A percentile compares a stretch with the other conserved stretches of the same genome.
Conservation (phyloP, 2,888 invertebrate genomes). For the Hybos culiciformis region DNA sequence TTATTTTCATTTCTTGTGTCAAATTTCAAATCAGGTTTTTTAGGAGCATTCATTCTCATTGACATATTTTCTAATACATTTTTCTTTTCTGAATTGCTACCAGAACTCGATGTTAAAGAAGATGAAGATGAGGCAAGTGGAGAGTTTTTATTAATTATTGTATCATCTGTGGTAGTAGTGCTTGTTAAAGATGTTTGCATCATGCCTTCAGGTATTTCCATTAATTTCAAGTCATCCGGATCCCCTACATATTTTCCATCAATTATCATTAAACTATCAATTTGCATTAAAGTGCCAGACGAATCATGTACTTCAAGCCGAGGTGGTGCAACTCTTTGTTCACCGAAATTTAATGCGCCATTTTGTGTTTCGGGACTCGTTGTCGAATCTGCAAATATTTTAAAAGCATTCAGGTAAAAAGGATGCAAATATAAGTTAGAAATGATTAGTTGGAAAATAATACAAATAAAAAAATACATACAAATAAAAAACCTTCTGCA, state of each 20-base stretch:
- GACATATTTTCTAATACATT: conserved; percentile 3
- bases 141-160: conserved; percentile 17
- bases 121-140: conserved; percentile 21
- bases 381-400: conserved; percentile 35
- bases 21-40: conserved; percentile 28
- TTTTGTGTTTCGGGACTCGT: conserved; percentile 36
- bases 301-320: conserved; percentile 60
- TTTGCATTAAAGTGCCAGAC: conserved; percentile 50
- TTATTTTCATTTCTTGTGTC: conserved; percentile 35
- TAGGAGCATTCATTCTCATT: conserved; percentile 20
- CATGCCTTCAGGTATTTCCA: conserved; percentile 33
- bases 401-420: too few species aligned
- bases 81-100: neutral
- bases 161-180: conserved; percentile 10
- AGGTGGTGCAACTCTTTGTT: conserved; percentile 35
- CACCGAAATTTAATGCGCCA: conserved; percentile 8
- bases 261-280: conserved; percentile 45
- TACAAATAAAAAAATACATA: too few species aligned
- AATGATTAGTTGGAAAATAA: too few species aligned
- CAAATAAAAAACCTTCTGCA: too few species aligned
- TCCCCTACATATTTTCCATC: conserved; percentile 36
- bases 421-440: too few species aligned
- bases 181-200: conserved; percentile 20
- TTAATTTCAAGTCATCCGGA: conserved; percentile 32
- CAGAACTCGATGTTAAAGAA: neutral